Percentiles rank a stretch among this genome's conserved stretches.
phyloP scores from a whole-genome alignment of 2,888 invertebrate species.

The Ichneumon xanthorius region DNA sequence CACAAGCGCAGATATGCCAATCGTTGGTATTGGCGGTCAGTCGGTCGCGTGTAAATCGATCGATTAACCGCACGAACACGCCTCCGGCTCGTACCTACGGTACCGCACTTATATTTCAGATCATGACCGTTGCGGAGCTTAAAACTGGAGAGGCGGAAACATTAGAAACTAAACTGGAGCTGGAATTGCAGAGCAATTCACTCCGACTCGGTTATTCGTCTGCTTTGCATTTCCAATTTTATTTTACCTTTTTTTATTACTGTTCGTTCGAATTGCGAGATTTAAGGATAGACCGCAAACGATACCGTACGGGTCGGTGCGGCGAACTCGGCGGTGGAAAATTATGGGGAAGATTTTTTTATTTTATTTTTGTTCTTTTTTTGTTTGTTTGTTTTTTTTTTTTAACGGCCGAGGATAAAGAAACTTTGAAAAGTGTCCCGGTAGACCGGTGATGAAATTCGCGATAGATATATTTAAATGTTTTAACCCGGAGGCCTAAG shows the following conservation, averaged over 20 bases:
- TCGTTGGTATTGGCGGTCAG: slow-evolving; percentile 58
- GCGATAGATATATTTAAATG: slow-evolving; percentile 56
- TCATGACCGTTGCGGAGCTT: slow-evolving; percentile 17
- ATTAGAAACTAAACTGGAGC: slow-evolving; percentile 31
- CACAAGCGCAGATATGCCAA: slow-evolving; percentile 37
- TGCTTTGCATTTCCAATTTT: not conserved
- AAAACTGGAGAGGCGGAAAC: slow-evolving; percentile 19
- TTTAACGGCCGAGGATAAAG: not conserved
- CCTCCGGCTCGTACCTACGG: slow-evolving; percentile 19
- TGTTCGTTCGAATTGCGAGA: not conserved
- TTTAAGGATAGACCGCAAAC: slow-evolving; percentile 22
- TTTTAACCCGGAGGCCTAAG: slow-evolving; percentile 35
- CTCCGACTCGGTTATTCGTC: slow-evolving; percentile 26
- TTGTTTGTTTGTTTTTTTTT: not conserved
- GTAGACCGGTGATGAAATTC: slow-evolving; percentile 3
- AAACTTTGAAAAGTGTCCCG: slow-evolving; percentile 3
- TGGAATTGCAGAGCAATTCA: slow-evolving; percentile 16
- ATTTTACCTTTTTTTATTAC: not conserved
- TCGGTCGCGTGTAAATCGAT: slow-evolving; percentile 66
- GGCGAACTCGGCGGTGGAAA: not conserved
- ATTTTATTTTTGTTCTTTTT: too few relatives aligned
- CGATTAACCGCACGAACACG: slow-evolving; percentile 65
- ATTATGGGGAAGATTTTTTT: not conserved
- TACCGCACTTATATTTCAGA: slow-evolving; percentile 14
- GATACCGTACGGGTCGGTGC: slow-evolving; percentile 20